These are phyloP conservation scores for Microtus oregoni DNA, from an alignment of 2,113 vertebrate species.

Conservation along the genomic window DNA sequence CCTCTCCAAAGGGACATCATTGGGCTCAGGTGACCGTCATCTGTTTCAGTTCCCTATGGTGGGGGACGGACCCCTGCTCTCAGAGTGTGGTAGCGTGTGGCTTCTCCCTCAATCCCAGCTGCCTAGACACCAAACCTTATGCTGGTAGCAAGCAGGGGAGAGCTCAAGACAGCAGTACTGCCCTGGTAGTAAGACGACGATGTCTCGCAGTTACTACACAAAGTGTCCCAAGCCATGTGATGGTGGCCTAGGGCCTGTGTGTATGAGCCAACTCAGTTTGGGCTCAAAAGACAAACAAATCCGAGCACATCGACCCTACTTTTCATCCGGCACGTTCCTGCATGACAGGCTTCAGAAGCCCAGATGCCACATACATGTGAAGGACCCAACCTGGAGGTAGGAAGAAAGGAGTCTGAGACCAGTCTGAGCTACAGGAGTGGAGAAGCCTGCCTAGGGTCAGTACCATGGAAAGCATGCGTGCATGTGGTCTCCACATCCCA, in stretches of 20 bases:
- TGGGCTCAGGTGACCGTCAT: neutral
- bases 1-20: neutral
- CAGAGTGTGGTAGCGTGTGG: neutral
- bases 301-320: neutral
- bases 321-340: neutral
- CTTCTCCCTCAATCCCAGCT: neutral
- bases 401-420: constrained; percentile 17
- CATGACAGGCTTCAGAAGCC: constrained; percentile 60
- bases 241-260: neutral
- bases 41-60: constrained; percentile 77
- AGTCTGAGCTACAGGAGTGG: neutral
- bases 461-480: neutral
- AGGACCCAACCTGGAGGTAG: constrained; percentile 45
- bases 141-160: neutral
- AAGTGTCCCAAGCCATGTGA: neutral
- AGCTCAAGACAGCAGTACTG: neutral
- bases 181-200: neutral
- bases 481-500: neutral
- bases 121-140: neutral
- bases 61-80: constrained; percentile 35
- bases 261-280: neutral
- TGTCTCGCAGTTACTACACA: neutral
- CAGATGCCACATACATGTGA: constrained; percentile 57
- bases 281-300: neutral
- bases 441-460: neutral